Evolutionary conservation across 2,888 invertebrate species (phyloP).

Genomic region (Artemia sp.): DNA sequence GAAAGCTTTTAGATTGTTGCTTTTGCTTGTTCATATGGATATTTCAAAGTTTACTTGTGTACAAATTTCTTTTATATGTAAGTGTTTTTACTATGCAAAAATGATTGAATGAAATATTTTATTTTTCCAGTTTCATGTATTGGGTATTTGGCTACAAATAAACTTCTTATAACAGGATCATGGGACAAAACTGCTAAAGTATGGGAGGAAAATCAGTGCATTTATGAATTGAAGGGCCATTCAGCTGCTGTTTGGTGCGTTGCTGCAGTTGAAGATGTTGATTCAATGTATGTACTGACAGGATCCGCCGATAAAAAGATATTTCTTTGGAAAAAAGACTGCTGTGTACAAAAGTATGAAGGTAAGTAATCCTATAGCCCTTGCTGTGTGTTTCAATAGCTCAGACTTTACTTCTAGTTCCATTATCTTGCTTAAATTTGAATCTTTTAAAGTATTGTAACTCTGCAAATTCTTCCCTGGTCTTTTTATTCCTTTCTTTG

Average conservation of each 20-base stretch:
- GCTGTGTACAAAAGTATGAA: constrained; percentile 44
- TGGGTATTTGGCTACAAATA: constrained; percentile 35
- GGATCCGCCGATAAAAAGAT: constrained; percentile 86
- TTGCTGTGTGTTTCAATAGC: too few relatives aligned
- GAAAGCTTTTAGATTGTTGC: too few relatives aligned
- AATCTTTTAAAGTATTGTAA: too few relatives aligned
- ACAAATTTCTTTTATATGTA: too few relatives aligned
- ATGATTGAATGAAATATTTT: not conserved
- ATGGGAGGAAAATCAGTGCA: constrained; percentile 47
- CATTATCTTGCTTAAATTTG: too few relatives aligned
- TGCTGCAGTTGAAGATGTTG: constrained; percentile 13
- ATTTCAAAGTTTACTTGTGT: too few relatives aligned
- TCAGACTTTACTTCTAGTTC: too few relatives aligned
- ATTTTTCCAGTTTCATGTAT: constrained; percentile 32
- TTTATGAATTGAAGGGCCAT: constrained; percentile 48
- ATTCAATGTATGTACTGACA: constrained; percentile 41
- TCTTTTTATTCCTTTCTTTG: too few relatives aligned
- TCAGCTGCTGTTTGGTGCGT: constrained; percentile 37
- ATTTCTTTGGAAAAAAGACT: constrained; percentile 60
- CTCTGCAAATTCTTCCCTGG: too few relatives aligned
- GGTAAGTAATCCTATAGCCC: constrained; percentile 34
- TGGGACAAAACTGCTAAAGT: constrained; percentile 80
- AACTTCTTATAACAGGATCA: constrained; percentile 60
- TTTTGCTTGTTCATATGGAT: too few relatives aligned
- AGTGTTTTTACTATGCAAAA: too few relatives aligned